phyloP scores from a whole-genome alignment of 2,888 invertebrate genomes.

The Oscheius sp. region DNA sequence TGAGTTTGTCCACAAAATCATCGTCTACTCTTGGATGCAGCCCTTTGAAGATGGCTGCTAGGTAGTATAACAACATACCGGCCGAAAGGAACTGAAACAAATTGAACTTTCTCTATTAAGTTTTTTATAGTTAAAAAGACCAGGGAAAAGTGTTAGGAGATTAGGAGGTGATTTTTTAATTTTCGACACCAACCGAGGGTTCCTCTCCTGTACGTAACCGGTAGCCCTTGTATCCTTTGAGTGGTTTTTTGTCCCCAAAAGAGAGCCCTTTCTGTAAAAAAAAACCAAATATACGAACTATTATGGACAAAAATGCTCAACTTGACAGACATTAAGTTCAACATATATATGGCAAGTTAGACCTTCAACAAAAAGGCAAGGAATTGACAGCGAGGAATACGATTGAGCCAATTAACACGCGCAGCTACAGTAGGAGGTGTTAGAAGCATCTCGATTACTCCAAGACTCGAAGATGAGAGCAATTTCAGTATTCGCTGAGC shows the following conservation, averaged over 20 bases:
- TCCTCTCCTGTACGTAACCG: constrained; percentile 16
- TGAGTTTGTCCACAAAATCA: constrained; percentile 70
- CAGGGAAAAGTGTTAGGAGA: not conserved
- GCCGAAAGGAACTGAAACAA: constrained; percentile 66
- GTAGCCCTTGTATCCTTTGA: not conserved
- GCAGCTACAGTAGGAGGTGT: constrained; percentile 33
- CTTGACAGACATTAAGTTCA: not conserved
- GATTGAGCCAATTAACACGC: constrained; percentile 35
- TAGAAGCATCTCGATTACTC: constrained; percentile 26
- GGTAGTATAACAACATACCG: constrained; percentile 70
- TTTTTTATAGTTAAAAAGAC: not conserved
- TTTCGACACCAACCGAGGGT: constrained; percentile 16
- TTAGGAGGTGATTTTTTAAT: not conserved
- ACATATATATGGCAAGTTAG: not conserved
- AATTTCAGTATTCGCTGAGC: constrained; percentile 29
- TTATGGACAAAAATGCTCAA: no score
- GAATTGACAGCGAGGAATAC: constrained; percentile 21
- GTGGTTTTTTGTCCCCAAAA: constrained; percentile 4
- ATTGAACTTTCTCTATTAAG: not conserved
- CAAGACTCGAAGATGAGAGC: constrained; percentile 29
- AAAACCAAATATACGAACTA: not conserved
- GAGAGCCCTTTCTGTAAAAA: constrained; percentile 11
- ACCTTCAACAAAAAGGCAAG: constrained; percentile 1
- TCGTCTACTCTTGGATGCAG: constrained; percentile 71
- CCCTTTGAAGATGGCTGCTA: constrained; percentile 71